Evolutionary conservation across 1,140 invertebrate species (phyloP).

Genomic region (Panagrolaimus sp.): DNA sequence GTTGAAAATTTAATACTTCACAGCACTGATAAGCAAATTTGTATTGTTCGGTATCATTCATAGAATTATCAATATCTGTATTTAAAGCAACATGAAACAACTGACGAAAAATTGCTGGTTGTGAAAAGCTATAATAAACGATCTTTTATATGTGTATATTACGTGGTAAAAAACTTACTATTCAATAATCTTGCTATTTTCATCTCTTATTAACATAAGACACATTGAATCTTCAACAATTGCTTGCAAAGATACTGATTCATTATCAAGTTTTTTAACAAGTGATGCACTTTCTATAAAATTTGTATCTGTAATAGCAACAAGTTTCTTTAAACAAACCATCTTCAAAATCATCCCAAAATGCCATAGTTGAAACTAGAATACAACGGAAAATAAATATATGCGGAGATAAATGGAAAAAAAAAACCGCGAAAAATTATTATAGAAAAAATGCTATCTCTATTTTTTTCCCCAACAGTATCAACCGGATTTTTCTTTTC

Average conservation of each 20-base stretch:
- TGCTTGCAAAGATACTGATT: not conserved
- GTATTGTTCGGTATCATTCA: not conserved
- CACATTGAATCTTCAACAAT: not conserved
- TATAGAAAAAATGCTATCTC: no score
- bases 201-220: conserved; percentile 2
- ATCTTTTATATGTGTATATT: not conserved
- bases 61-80: not conserved
- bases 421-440: no score
- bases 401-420: no score
- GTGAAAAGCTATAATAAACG: not conserved
- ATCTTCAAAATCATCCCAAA: no score
- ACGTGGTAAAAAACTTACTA: not conserved
- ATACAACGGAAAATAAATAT: no score
- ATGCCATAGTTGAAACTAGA: no score
- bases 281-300: not conserved
- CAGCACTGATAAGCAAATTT: not conserved
- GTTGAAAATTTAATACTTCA: not conserved
- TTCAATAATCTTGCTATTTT: not conserved
- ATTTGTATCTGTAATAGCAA: no score
- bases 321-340: no score
- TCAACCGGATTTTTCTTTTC: no score
- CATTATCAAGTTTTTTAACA: not conserved
- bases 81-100: not conserved
- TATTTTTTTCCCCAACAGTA: no score
- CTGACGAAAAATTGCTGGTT: not conserved